Percentiles rank a stretch among this genome's conserved stretches.
phyloP scores from a whole-genome alignment of 2,797 vertebrate species.

The Lagocephalus sceleratus region DNA sequence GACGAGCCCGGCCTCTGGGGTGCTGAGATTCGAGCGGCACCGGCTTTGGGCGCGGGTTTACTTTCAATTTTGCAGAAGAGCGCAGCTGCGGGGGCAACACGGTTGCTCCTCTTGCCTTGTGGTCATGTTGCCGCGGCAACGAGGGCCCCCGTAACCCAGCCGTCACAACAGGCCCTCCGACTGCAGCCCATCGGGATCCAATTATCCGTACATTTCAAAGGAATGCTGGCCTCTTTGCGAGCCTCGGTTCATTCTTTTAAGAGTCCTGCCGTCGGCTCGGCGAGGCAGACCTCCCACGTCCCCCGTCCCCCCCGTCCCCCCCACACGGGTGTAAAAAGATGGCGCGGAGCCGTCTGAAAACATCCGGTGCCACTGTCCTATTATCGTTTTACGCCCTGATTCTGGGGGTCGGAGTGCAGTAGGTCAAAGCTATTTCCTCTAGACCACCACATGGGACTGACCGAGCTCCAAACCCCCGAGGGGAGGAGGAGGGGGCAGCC shows the following conservation, averaged over 20 bases:
- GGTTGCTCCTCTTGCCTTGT: slow-evolving; percentile 51
- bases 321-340: slow-evolving; percentile 24
- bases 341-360: slow-evolving; percentile 54
- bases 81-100: slow-evolving; percentile 29
- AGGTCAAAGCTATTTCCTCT: slow-evolving; percentile 69
- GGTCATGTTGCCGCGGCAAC: slow-evolving; percentile 55
- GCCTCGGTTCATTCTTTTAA: slow-evolving; percentile 61
- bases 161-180: slow-evolving; percentile 72
- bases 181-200: slow-evolving; percentile 74
- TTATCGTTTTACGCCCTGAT: slow-evolving; percentile 55
- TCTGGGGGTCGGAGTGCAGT: slow-evolving; percentile 49
- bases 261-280: slow-evolving; percentile 52
- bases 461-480: slow-evolving; percentile 39
- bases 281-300: slow-evolving; percentile 70
- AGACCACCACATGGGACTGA: slow-evolving; percentile 53
- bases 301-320: no score
- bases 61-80: slow-evolving; percentile 18
- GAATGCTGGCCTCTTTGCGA: slow-evolving; percentile 71
- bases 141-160: slow-evolving; percentile 55
- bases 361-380: slow-evolving; percentile 65
- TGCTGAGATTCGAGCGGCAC: not conserved
- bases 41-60: slow-evolving; percentile 4
- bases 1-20: no score
- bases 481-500: slow-evolving; percentile 2
- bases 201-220: slow-evolving; percentile 77